These are phyloP conservation scores for Empis livida DNA, from an alignment of 2,888 invertebrate species.

Conservation along the genomic window DNA sequence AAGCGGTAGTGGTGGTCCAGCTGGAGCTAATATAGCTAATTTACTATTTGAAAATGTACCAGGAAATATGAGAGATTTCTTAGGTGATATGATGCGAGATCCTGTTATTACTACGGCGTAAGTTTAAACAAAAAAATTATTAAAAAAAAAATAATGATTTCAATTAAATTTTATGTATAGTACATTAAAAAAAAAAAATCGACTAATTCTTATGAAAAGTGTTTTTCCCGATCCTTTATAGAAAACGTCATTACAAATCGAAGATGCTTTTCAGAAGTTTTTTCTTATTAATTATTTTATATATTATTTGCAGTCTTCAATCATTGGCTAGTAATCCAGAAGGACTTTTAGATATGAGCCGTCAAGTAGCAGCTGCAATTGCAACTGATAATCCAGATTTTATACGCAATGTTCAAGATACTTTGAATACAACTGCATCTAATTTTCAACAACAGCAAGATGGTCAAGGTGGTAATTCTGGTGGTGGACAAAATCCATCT, in stretches of 20 bases:
- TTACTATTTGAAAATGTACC: not conserved
- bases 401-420: not conserved
- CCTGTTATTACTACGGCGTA: not conserved
- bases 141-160: not conserved
- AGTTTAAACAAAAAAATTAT: not conserved
- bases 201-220: too few relatives aligned
- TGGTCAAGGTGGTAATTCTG: too few relatives aligned
- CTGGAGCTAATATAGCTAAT: not conserved
- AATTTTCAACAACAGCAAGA: too few relatives aligned
- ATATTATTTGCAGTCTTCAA: not conserved
- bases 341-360: not conserved
- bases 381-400: not conserved
- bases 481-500: too few relatives aligned
- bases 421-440: not conserved
- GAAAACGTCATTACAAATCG: too few relatives aligned
- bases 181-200: too few relatives aligned
- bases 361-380: not conserved
- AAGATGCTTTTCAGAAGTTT: too few relatives aligned
- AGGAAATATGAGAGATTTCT: not conserved
- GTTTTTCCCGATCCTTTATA: too few relatives aligned
- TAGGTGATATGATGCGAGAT: not conserved
- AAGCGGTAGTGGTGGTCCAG: not conserved
- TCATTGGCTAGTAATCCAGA: not conserved
- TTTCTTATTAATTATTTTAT: too few relatives aligned
- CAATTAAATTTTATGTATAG: too few relatives aligned